A percentile compares a stretch with the other conserved stretches of the same genome.
phyloP scores from a whole-genome alignment of 92 coral and sea anemone genomes.

The Pocillopora grandis region DNA sequence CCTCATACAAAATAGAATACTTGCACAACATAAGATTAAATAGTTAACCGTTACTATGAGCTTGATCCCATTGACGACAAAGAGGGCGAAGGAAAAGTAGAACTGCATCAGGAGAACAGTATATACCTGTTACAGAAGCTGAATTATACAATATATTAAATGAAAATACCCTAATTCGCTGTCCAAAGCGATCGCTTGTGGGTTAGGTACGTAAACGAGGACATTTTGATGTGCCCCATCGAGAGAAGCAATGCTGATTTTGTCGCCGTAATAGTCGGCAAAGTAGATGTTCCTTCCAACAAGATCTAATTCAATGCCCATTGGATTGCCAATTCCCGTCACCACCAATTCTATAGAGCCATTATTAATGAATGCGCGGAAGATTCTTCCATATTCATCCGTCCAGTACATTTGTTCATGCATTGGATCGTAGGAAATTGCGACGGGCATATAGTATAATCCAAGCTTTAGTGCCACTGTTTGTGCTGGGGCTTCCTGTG shows the following conservation, averaged over 20 bases:
- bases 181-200: slow-evolving; percentile 37
- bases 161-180: not conserved
- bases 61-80: too few relatives aligned
- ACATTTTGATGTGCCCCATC: not conserved
- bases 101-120: too few relatives aligned
- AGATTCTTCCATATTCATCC: slow-evolving; percentile 1
- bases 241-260: slow-evolving; percentile 8
- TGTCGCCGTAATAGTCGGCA: not conserved
- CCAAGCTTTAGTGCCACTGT: not conserved
- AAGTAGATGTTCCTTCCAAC: slow-evolving; percentile 31
- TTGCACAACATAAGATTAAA: too few relatives aligned
- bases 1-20: too few relatives aligned
- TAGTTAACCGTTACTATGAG: too few relatives aligned
- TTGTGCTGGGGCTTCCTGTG: not conserved
- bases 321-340: not conserved
- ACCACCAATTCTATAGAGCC: slow-evolving; percentile 4
- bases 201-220: not conserved
- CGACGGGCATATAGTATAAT: slow-evolving; percentile 1
- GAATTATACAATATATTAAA: not conserved
- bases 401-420: slow-evolving; percentile 57
- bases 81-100: too few relatives aligned
- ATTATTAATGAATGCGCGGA: slow-evolving; percentile 35
- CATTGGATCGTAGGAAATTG: slow-evolving; percentile 53
- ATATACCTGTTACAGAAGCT: too few relatives aligned
- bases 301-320: slow-evolving; percentile 17